These are phyloP conservation scores for Oryzaephilus surinamensis DNA, from an alignment of 1,140 invertebrate genomes.

Conservation along the genomic window DNA sequence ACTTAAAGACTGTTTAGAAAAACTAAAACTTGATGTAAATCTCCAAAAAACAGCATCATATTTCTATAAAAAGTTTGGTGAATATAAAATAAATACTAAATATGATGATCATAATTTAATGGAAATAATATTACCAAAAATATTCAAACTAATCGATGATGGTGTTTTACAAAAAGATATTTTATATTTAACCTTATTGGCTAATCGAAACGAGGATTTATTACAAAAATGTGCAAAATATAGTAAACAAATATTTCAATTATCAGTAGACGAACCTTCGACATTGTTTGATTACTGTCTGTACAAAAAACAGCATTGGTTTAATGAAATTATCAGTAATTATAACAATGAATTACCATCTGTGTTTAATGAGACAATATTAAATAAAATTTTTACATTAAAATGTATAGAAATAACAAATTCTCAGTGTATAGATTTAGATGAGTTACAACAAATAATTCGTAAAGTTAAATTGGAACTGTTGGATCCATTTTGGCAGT, in stretches of 20 bases:
- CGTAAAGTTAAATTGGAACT: conserved; percentile 6
- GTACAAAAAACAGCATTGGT: conserved; percentile 30
- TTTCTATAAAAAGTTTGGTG: conserved; percentile 13
- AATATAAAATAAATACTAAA: conserved; percentile 6
- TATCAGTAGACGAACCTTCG: conserved; percentile 19
- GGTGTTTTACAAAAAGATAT: conserved; percentile 21
- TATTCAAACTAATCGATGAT: conserved; percentile 8
- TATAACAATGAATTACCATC: conserved; percentile 6
- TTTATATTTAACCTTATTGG: conserved; percentile 24
- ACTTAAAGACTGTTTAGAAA: conserved; percentile 2
- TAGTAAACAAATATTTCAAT: too few species aligned
- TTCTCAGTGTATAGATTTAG: conserved; percentile 10
- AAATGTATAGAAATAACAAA: conserved; percentile 24
- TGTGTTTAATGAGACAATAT: conserved; percentile 10
- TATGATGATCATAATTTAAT: conserved; percentile 9
- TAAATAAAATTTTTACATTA: conserved; percentile 22
- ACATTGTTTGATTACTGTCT: conserved; percentile 27
- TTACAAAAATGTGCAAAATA: conserved; percentile 21
- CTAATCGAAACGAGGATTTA: conserved; percentile 17
- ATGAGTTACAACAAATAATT: conserved; percentile 9
- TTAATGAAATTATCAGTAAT: conserved; percentile 22
- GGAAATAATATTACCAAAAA: conserved; percentile 14
- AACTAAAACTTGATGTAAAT: too few species aligned
- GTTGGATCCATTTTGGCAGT: conserved; percentile 18
- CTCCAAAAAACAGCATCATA: conserved; percentile 1